Percentiles rank a stretch among this genome's conserved stretches.
phyloP scores from a whole-genome alignment of 2,113 vertebrate species.

The Gambusia holbrooki region DNA sequence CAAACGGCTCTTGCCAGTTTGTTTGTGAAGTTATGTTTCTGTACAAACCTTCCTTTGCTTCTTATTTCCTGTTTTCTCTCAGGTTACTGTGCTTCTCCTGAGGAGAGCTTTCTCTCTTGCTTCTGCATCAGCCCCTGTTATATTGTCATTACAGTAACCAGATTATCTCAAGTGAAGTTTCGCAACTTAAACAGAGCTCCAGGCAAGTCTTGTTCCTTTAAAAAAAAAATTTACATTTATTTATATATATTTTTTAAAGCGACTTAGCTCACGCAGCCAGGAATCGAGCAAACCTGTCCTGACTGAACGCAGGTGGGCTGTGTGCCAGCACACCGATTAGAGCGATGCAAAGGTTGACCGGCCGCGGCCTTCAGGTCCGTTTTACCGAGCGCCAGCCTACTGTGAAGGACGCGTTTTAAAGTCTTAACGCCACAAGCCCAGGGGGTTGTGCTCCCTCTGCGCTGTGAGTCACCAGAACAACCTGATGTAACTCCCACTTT shows the following conservation, averaged over 20 bases:
- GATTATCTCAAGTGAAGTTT: slow-evolving; percentile 1
- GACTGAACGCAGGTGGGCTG: slow-evolving; percentile 16
- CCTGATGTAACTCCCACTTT: slow-evolving; percentile 66
- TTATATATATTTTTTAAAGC: not conserved
- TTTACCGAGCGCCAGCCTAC: slow-evolving; percentile 13
- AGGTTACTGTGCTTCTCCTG: not conserved
- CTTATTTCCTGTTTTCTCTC: not conserved
- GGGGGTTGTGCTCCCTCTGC: slow-evolving; percentile 43
- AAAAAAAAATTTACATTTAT: too few relatives aligned
- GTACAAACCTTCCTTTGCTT: slow-evolving; percentile 14
- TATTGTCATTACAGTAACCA: not conserved
- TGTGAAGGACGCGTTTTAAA: slow-evolving; percentile 30
- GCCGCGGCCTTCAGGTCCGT: slow-evolving; percentile 1
- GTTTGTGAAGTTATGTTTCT: not conserved
- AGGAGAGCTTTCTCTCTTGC: not conserved
- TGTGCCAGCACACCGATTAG: slow-evolving; percentile 8
- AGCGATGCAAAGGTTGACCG: not conserved
- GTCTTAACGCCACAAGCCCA: slow-evolving; percentile 26
- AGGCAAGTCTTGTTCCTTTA: slow-evolving; percentile 17
- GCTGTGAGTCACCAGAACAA: slow-evolving; percentile 59
- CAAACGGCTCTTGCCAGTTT: slow-evolving; percentile 6
- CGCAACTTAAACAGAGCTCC: slow-evolving; percentile 6
- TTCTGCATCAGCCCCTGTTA: not conserved
- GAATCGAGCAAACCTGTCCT: slow-evolving; percentile 26
- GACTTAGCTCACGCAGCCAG: slow-evolving; percentile 19